Base-by-base conservation (phyloP, 2,888 invertebrate genomes). In the Epirrita christyi region DNA sequence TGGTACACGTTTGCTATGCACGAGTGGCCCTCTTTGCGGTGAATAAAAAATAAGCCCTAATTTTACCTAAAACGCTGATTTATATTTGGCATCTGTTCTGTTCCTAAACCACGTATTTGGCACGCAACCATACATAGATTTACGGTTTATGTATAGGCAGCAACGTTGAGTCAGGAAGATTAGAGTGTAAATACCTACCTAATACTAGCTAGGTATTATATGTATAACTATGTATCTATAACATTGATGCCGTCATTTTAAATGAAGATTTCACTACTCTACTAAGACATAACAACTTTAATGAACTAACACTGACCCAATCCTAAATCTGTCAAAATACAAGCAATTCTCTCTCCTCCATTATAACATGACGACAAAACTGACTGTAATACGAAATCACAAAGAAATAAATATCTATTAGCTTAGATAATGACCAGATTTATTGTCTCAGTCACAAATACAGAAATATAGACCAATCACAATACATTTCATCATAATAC, bases 1-100 rank as follows among this genome's bases (percentile, higher is more conserved):
- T 81, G 83, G 76, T 72, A 76, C 77, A 78, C 78, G 78, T 80
- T 83, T 74, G 78, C 76, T 76, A 70, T 76, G 70, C 73, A 72
- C 73, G 71, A 66, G 72, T 71, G 64, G 71, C 74, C 74, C 73
- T 75, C 72, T 77, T 79, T 78, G 75, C 69, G 75, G 71, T 76
- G 69, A 74, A 76, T 74, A 76, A 77, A 74, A 75, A 78, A 61
- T 67, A 61, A 63, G 37, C 51, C 54, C 45, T 65, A 60, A 63
- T 65, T 60, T 59, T 52, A 58, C 55, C 40, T 44, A 63, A 63
- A 59, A 63, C 69, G 62, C 67, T 75, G 71, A 75, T 76, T 76
- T 76, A 75, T 74, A 63, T 74, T 72, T 72, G 67, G 72, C 72
- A 72, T 76, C 70, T 72, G 71, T 68, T 70, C 59, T 61, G 66